phyloP scores from a whole-genome alignment of 2,888 invertebrate genomes.

The Thymelicus lineola region DNA sequence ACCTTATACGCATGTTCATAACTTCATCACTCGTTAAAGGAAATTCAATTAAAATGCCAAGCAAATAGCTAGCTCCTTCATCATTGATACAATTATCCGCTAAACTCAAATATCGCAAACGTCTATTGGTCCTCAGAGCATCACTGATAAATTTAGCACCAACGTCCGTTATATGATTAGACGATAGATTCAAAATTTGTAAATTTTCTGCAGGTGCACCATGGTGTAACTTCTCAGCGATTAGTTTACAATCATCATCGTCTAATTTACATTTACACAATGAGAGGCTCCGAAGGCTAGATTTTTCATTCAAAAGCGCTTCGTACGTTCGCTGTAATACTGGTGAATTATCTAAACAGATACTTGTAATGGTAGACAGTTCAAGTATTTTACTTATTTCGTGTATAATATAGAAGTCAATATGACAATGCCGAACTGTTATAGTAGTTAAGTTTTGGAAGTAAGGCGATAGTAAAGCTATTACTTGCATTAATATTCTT shows the following conservation, averaged over 20 bases:
- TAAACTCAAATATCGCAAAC: slow-evolving; percentile 66
- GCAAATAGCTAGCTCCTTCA: slow-evolving; percentile 56
- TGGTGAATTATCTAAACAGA: slow-evolving; percentile 58
- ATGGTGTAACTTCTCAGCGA: slow-evolving; percentile 53
- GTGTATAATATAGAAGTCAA: slow-evolving; percentile 53
- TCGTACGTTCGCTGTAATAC: slow-evolving; percentile 53
- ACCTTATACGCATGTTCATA: slow-evolving; percentile 45
- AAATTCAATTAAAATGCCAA: slow-evolving; percentile 58
- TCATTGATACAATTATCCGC: slow-evolving; percentile 63
- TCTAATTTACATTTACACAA: slow-evolving; percentile 59
- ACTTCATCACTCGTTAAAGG: slow-evolving; percentile 56
- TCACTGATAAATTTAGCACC: slow-evolving; percentile 59
- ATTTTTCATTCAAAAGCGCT: slow-evolving; percentile 50
- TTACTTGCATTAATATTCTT: slow-evolving; percentile 53
- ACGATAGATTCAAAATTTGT: slow-evolving; percentile 60
- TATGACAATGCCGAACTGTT: slow-evolving; percentile 50
- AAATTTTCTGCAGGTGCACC: slow-evolving; percentile 54
- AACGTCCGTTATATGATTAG: slow-evolving; percentile 65
- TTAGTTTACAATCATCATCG: slow-evolving; percentile 53
- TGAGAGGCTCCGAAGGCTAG: slow-evolving; percentile 54
- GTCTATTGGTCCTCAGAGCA: slow-evolving; percentile 63
- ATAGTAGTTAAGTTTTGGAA: slow-evolving; percentile 52
- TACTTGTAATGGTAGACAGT: slow-evolving; percentile 54
- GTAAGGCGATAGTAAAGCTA: slow-evolving; percentile 51
- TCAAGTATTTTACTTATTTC: slow-evolving; percentile 58